Percentiles rank a stretch among this genome's conserved stretches.
These are phyloP conservation scores for Solea senegalensis DNA, from an alignment of 2,113 vertebrate species.

Conservation along the genomic window DNA sequence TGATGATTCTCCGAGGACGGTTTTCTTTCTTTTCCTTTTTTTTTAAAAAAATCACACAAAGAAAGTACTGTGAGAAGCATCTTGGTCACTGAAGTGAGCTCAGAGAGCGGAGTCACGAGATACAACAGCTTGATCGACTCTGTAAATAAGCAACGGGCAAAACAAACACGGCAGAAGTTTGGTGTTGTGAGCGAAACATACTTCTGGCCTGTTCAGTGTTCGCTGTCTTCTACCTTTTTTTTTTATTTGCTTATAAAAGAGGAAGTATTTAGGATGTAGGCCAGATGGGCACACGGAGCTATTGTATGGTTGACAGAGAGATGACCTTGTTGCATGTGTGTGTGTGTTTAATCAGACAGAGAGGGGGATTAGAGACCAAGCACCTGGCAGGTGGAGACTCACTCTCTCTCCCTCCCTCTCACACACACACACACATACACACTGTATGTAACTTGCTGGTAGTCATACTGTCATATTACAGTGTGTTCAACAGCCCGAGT, in stretches of 20 bases:
- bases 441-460: constrained; percentile 35
- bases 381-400: constrained; percentile 79
- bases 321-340: constrained; percentile 73
- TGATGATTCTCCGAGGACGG: constrained; percentile 17
- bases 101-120: not conserved
- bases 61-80: constrained; percentile 25
- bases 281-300: constrained; percentile 73
- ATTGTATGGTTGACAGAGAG: constrained; percentile 76
- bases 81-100: constrained; percentile 33
- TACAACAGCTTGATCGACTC: not conserved
- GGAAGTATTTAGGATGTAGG: constrained; percentile 71
- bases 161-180: no score
- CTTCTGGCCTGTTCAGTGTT: constrained; percentile 15
- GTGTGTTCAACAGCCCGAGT: not conserved
- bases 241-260: constrained; percentile 62
- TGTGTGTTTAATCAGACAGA: constrained; percentile 79
- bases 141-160: not conserved
- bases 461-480: constrained; percentile 11
- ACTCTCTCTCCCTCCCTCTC: constrained; percentile 39
- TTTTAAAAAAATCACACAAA: constrained; percentile 41
- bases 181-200: not conserved
- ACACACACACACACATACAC: constrained; percentile 24
- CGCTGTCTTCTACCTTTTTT: constrained; percentile 20
- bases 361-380: constrained; percentile 78
- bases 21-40: no score